Percentiles rank a stretch among this genome's conserved stretches.
These are phyloP conservation scores for Phalanger gymnotis DNA, from an alignment of 2,797 vertebrate species.

Conservation along the genomic window DNA sequence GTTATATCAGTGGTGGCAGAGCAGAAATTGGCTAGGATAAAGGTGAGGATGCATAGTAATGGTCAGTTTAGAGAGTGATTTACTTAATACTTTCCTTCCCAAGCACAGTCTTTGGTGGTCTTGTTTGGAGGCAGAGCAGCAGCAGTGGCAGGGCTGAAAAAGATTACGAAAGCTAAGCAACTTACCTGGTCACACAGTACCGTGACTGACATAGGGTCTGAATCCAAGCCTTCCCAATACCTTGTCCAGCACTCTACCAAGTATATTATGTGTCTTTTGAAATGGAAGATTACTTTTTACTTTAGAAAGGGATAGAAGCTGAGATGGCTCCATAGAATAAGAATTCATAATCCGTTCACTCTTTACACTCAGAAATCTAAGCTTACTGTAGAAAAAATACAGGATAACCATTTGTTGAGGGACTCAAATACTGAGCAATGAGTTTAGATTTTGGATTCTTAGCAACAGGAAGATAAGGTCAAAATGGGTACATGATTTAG, in stretches of 20 bases:
- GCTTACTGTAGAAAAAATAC: background rate
- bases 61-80: background rate
- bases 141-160: background rate
- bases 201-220: background rate
- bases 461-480: background rate
- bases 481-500: background rate
- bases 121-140: background rate
- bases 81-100: background rate
- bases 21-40: background rate
- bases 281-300: background rate
- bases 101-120: background rate
- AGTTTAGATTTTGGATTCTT: background rate
- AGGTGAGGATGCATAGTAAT: background rate
- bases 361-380: background rate
- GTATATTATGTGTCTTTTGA: background rate
- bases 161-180: background rate
- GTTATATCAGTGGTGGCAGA: background rate
- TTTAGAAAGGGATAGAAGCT: background rate
- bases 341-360: background rate
- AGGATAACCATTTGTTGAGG: background rate
- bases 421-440: background rate
- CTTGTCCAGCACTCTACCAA: too few species aligned
- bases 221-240: too few species aligned
- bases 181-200: background rate
- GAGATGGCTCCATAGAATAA: background rate